These are phyloP conservation scores for Zapornia atra DNA, from an alignment of 2,113 vertebrate genomes.

Conservation along the genomic window DNA sequence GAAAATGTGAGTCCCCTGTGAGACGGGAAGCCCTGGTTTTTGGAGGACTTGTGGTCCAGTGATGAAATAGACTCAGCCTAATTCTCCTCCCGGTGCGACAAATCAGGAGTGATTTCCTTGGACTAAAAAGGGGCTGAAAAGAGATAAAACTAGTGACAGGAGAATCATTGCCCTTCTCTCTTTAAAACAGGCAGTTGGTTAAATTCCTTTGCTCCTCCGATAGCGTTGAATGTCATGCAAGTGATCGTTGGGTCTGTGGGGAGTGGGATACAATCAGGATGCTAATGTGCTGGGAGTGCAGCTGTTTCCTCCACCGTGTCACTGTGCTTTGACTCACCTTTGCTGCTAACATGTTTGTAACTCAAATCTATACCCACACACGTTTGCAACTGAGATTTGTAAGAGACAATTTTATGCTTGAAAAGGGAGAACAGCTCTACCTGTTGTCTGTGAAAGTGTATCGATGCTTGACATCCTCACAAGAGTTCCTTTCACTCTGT, in stretches of 20 bases:
- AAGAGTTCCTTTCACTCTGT: conserved; percentile 23
- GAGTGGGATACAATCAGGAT: conserved; percentile 5
- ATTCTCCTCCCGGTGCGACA: neutral
- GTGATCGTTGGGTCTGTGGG: neutral
- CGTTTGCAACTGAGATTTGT: conserved; percentile 31
- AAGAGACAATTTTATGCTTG: conserved; percentile 55
- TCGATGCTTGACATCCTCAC: neutral
- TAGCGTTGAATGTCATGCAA: neutral
- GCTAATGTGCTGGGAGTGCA: neutral
- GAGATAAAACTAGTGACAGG: conserved; percentile 2
- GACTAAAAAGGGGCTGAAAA: neutral
- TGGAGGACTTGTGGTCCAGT: neutral
- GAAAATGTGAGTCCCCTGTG: neutral
- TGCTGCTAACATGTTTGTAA: neutral
- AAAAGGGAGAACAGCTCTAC: conserved; percentile 41
- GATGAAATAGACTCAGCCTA: neutral
- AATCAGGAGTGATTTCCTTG: conserved; percentile 1
- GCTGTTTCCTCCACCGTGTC: neutral
- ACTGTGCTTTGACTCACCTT: neutral
- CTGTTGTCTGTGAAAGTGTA: conserved; percentile 43
- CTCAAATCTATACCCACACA: neutral
- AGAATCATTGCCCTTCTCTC: conserved; percentile 7
- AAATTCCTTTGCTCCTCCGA: neutral
- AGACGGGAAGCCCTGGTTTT: neutral
- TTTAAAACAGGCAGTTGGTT: neutral